Base-by-base conservation (phyloP, 2,888 invertebrate species). In the Chymomyza amoena region DNA sequence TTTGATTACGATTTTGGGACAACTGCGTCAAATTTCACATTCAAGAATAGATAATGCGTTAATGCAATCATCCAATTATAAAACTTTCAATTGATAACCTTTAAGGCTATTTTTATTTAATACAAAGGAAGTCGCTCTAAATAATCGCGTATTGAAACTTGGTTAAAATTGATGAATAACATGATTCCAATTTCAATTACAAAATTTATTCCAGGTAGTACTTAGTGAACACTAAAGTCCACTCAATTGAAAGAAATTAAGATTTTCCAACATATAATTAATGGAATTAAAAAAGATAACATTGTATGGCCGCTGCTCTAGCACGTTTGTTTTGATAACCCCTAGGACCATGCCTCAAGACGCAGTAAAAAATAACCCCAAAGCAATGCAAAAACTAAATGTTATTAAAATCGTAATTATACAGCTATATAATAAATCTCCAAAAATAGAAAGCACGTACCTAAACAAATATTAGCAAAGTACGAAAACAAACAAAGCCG, bases 391-490 rank as follows among this genome's bases (percentile, higher is more conserved):
- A 68, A 72, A 62, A 73, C 64, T 69, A 65, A 74, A 71, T 67
- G 75, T 75, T 79, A 76, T 76, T 81, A 75, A 82, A 88, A 88
- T 79, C 67, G 72, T 77, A 84, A 86, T 88, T 81, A 86, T 72
- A 67, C 64, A 70, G 74, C 36, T n/a, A 65, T 67, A 61, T 54
- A 68, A 79, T 73, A 77, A 84, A 79, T 76, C 76, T 67, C 64
- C 51, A 52, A 32, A 68, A 45, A 67, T 68, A 81, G 72, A 61
- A 66, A 69, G 64, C 70, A 36, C 69, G 70, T 70, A 67, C 89
- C 89, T 89, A 89, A 88, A 84, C 72, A 89, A 89, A 89, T 85
- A 88, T 78, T 73, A 73, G 56, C 61, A 71, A 69, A 86, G 79
- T 75, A 76, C 50, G 61, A 68, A 70, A 61, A 52, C 64, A 83